Conservation (phyloP, 1,140 invertebrate species). For the Neomicropteryx cornuta region DNA sequence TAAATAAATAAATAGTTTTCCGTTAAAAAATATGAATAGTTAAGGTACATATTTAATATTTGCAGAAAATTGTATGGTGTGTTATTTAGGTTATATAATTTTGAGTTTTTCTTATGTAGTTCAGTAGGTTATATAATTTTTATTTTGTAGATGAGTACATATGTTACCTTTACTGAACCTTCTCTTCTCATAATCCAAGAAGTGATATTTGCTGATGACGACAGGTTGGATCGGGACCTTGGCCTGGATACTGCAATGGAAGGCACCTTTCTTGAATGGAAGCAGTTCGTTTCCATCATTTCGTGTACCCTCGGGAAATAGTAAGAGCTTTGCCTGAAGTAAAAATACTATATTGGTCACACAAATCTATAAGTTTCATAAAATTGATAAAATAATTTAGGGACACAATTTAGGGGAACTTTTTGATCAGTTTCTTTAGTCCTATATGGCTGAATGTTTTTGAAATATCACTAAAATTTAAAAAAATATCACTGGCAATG, state of each 20-base stretch:
- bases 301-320: constrained; percentile 73
- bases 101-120: not conserved
- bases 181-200: constrained; percentile 60
- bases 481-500: too few relatives aligned
- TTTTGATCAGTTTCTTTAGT: too few relatives aligned
- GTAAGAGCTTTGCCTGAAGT: constrained; percentile 53
- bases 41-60: too few relatives aligned
- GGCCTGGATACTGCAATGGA: constrained; percentile 78
- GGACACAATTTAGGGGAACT: not conserved
- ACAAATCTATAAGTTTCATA: too few relatives aligned
- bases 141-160: too few relatives aligned
- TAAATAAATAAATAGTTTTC: too few relatives aligned
- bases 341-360: too few relatives aligned
- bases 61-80: too few relatives aligned
- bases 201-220: constrained; percentile 80
- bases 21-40: too few relatives aligned
- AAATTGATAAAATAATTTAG: constrained; percentile 5
- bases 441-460: too few relatives aligned
- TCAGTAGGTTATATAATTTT: not conserved
- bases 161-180: constrained; percentile 67
- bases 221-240: constrained; percentile 79
- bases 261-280: constrained; percentile 88
- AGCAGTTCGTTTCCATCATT: constrained; percentile 52
- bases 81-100: too few relatives aligned
- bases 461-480: too few relatives aligned